These are phyloP conservation scores for Drosophila koepferae DNA, from an alignment of 2,888 invertebrate species.

Conservation along the genomic window DNA sequence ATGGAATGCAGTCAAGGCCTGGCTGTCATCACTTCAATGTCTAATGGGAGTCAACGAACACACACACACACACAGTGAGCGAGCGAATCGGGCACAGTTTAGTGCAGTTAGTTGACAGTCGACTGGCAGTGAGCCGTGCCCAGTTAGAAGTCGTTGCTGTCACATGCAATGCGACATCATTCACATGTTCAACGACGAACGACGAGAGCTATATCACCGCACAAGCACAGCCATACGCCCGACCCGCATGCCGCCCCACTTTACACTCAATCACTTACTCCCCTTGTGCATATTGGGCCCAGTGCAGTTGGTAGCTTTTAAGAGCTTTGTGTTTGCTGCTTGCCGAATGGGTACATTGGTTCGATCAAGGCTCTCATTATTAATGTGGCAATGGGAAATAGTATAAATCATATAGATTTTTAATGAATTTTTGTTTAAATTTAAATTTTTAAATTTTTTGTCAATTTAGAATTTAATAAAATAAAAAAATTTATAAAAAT, in stretches of 20 bases:
- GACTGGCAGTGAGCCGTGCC: conserved; percentile 16
- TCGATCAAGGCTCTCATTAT: not conserved
- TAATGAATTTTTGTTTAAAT: too few relatives aligned
- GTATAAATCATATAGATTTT: too few relatives aligned
- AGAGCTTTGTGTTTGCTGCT: not conserved
- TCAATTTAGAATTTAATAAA: too few relatives aligned
- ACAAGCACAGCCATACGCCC: not conserved
- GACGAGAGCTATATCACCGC: conserved; percentile 3
- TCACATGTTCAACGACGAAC: conserved; percentile 28
- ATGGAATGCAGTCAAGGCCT: conserved; percentile 6
- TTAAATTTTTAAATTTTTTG: too few relatives aligned
- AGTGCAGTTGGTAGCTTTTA: conserved; percentile 16
- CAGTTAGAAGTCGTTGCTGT: conserved; percentile 43
- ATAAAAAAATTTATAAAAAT: too few relatives aligned
- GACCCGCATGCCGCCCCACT: not conserved
- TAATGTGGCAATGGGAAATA: too few relatives aligned
- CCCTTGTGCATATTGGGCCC: conserved; percentile 16
- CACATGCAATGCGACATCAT: conserved; percentile 54
- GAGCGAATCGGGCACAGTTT: conserved; percentile 33
- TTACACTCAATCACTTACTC: conserved; percentile 18
- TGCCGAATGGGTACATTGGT: not conserved
- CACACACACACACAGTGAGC: not conserved
- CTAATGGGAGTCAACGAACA: conserved; percentile 47
- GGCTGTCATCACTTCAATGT: conserved; percentile 58
- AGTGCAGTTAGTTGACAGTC: conserved; percentile 54